Base-by-base conservation (phyloP, 2,888 invertebrate species). In the Coleophora deauratella region DNA sequence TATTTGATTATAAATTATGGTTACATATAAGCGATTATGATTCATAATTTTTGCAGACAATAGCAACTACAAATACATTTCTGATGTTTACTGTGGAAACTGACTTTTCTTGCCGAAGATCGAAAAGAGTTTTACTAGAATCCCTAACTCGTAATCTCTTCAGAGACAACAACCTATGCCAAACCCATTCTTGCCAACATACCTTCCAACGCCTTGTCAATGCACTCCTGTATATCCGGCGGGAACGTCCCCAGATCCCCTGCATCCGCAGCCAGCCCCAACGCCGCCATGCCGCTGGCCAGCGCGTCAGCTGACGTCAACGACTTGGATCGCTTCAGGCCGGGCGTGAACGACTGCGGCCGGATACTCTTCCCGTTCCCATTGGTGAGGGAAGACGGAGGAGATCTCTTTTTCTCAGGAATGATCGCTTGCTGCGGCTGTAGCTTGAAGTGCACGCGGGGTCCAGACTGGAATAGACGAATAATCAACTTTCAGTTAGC, bases 241-340 rank as follows among this genome's bases (percentile, higher is more conserved):
- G 92, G 88, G 68, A 95, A 94, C 61, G 88, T 90, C 10, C 92
- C 93, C 47, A 95, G 87, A 59, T 94, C 93, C 0, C 92, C 91
- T 2, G 91, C 89, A 49, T 92, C 92, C 1, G 91, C 90, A 27
- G 91, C 91, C 28, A 90, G 72, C 1, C 89, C 89, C 52, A 91
- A 74, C n/a, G 91, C 87, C 28, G 91, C 91, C 72, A 90, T 88
- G 12, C 91, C 89, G 35, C 91, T 87, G 37, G 90, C 89, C 49
- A 90, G 74, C 9, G 91, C 89, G 62, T 94, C 94, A 0, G 93
- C 90, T 0, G 93, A 91, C 9, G 93, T 93, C 55, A 95, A 73
- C 43, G 94, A 94, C 73, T 94, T 95, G 45, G 94, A 94, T 37
- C 95, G 88, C 76, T 95, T 94, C 46, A 94, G 70, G n/a, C 88